Evolutionary conservation across 2,797 vertebrate species (phyloP), one percentile per base, ranked within the genome.

Genomic region (Catharus ustulatus): DNA sequence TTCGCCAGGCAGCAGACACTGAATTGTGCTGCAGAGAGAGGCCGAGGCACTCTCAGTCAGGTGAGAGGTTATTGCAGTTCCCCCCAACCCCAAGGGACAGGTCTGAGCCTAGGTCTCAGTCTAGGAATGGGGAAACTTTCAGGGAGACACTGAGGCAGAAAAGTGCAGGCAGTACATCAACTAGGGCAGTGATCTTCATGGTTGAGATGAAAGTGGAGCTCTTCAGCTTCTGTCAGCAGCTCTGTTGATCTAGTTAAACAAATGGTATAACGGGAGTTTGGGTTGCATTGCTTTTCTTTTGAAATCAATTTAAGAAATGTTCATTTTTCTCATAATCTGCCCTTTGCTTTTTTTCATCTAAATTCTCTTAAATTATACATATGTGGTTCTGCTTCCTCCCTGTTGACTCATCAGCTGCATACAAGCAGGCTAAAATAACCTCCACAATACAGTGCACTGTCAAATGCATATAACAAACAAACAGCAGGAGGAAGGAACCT

Each of bases 331-430:
- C 45, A 72, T 63, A 34, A 80, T 55, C 10, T 91, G 23, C 38
- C 48, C 79, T 92, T 89, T 30, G 63, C 36, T 49, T 61, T 87
- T 87, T 71, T 80, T 32, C 23, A 83, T 72, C n/a, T 85, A 68
- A 90, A 72, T 85, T 75, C 81, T 80, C 55, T 78, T 91, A 73
- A 93, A 88, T 91, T 87, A 72, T 69, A 90, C 82, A 81, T 79
- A 66, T 54, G 75, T 54, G 77, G 9, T 13, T 85, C 83, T 92
- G 78, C 59, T 88, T 89, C 45, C n/a, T 91, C 92, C 51, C 69
- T 76, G 62, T 85, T 95, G 93, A 96, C 82, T 93, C 92, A 94
- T 36, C 27, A 84, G 67, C 67, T 91, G 83, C 87, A 59, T 42
- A 92, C 19, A 87, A 94, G 62, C 49, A 83, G 34, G 36, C 58